Evolutionary conservation across 2,113 vertebrate genomes (phyloP).

Genomic region (Pan troglodytes): DNA sequence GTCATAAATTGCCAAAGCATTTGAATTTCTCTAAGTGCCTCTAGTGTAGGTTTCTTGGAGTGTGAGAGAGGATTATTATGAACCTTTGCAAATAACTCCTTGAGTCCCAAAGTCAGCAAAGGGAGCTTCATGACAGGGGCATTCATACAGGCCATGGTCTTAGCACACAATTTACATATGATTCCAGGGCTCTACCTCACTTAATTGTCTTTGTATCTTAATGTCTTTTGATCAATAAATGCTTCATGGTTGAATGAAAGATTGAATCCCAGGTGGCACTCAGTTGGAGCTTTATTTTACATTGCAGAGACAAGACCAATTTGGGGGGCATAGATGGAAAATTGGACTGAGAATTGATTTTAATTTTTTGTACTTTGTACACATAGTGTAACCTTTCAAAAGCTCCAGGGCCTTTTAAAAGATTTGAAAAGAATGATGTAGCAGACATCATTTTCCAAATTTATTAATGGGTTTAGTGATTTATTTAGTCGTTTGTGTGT

Average conservation of each 20-base stretch:
- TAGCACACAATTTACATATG: neutral
- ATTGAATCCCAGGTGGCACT: neutral
- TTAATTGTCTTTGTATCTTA: neutral
- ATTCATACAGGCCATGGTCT: neutral
- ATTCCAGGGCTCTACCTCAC: neutral
- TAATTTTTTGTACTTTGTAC: slow-evolving; percentile 31
- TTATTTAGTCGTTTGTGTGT: neutral
- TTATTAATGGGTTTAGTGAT: slow-evolving; percentile 18
- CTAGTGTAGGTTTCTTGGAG: neutral
- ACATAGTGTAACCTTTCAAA: neutral
- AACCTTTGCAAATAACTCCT: neutral
- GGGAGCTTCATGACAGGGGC: neutral
- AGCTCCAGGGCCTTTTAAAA: neutral
- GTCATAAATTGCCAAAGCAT: neutral
- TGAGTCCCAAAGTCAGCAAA: neutral
- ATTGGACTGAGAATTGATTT: slow-evolving; percentile 39
- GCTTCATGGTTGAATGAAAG: neutral
- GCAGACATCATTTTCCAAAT: slow-evolving; percentile 37
- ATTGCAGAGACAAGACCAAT: neutral
- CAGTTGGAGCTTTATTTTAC: neutral
- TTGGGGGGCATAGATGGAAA: neutral
- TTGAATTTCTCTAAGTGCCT: neutral
- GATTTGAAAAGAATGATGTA: slow-evolving; percentile 1
- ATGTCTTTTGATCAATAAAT: neutral
- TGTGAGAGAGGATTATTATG: neutral